phyloP scores from a whole-genome alignment of 92 coral and sea anemone species.

The Zoanthus sociatus region DNA sequence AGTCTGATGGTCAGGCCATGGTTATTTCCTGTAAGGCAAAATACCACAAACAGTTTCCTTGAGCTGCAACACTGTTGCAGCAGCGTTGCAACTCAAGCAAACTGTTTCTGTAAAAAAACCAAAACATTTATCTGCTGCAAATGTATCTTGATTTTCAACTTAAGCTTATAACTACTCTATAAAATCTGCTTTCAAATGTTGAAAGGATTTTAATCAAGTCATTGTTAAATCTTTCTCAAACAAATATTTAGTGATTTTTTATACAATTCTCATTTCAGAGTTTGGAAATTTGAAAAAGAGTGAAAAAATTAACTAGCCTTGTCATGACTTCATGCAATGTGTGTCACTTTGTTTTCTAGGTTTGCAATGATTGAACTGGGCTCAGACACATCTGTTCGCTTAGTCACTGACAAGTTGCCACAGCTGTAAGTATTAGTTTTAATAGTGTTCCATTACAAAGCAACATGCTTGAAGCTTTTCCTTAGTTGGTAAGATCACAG shows the following conservation, averaged over 20 bases:
- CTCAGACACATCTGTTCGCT: constrained; percentile 85
- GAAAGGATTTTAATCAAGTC: not conserved
- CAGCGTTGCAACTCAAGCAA: too few relatives aligned
- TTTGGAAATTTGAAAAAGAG: not conserved
- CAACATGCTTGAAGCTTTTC: not conserved
- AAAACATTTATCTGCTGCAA: too few relatives aligned
- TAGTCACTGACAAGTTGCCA: constrained; percentile 90
- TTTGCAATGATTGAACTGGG: constrained; percentile 97
- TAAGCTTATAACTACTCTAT: too few relatives aligned
- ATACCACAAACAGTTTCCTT: too few relatives aligned
- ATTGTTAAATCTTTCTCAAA: not conserved
- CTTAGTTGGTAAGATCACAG: not conserved
- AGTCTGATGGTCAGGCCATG: too few relatives aligned
- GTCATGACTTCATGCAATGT: constrained; percentile 1
- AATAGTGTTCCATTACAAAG: not conserved
- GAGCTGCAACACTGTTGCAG: too few relatives aligned
- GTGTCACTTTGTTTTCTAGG: constrained; percentile 52
- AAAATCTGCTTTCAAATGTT: too few relatives aligned
- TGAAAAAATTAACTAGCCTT: not conserved
- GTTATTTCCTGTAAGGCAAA: too few relatives aligned
- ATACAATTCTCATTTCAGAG: not conserved
- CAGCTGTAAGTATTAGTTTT: constrained; percentile 74
- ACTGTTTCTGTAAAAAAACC: too few relatives aligned
- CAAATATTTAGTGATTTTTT: not conserved
- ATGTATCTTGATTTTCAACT: too few relatives aligned